Conservation (phyloP, 2,113 vertebrate genomes). For the Nymphicus hollandicus region DNA sequence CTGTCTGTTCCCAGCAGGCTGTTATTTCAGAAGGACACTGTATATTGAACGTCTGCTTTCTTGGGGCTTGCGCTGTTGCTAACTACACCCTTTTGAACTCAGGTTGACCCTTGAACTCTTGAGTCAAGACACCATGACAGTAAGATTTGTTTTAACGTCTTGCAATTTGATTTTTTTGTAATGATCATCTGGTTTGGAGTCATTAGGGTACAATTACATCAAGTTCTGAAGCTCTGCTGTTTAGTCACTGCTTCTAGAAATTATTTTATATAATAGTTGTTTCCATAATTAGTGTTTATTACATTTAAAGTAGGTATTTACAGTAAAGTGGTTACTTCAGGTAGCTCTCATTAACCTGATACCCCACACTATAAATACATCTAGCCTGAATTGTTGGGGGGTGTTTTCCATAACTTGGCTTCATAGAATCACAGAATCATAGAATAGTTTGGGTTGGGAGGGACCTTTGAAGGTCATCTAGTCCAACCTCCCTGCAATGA, state of each 20-base stretch:
- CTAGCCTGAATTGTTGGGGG: neutral
- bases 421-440: neutral
- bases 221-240: neutral
- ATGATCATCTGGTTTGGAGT: neutral
- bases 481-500: neutral
- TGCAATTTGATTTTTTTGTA: neutral
- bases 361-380: neutral
- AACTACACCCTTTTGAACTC: neutral
- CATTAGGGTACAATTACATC: neutral
- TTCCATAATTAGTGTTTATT: neutral
- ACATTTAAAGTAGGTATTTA: neutral
- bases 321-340: neutral
- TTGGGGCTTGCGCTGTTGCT: neutral
- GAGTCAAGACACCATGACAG: neutral
- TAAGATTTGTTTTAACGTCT: neutral
- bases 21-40: neutral
- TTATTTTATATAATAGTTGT: neutral
- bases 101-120: neutral
- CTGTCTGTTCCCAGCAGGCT: neutral
- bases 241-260: neutral
- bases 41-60: neutral
- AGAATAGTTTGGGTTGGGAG: neutral
- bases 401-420: neutral
- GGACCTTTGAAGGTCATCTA: neutral
- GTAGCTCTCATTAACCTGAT: neutral